Evolutionary conservation across 2,888 invertebrate genomes (phyloP).

Genomic region (Drosophila antonietae): DNA sequence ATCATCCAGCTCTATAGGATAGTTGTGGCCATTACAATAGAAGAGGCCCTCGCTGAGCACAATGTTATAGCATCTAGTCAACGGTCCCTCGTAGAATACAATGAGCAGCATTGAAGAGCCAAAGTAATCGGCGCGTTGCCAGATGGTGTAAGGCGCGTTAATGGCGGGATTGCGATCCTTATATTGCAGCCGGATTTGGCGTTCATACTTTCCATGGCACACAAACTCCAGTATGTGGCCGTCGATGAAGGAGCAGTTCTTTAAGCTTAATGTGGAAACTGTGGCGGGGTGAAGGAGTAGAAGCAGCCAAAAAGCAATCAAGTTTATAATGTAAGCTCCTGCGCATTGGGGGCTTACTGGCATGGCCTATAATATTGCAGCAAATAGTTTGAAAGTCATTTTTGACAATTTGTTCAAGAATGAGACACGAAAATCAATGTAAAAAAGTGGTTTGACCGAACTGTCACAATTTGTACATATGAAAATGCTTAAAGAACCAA

Average conservation of each 20-base stretch:
- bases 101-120: conserved; percentile 48
- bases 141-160: conserved; percentile 56
- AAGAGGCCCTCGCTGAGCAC: conserved; percentile 38
- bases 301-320: conserved; percentile 50
- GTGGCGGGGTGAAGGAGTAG: conserved; percentile 36
- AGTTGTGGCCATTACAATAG: conserved; percentile 58
- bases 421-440: conserved; percentile 46
- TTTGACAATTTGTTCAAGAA: conserved; percentile 55
- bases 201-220: conserved; percentile 50
- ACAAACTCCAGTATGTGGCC: conserved; percentile 62
- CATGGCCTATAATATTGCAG: conserved; percentile 66
- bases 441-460: conserved; percentile 26
- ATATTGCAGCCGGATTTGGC: conserved; percentile 37
- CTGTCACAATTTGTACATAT: conserved; percentile 11
- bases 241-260: conserved; percentile 57
- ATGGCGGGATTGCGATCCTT: conserved; percentile 57
- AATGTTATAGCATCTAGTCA: conserved; percentile 53
- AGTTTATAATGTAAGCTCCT: conserved; percentile 58
- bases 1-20: conserved; percentile 16
- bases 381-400: conserved; percentile 61
- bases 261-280: neutral
- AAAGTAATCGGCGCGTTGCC: conserved; percentile 55
- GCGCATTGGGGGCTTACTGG: conserved; percentile 59
- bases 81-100: conserved; percentile 59
- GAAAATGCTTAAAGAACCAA: neutral